phyloP scores from a whole-genome alignment of 92 coral and sea anemone genomes.

The Hydrozoanthus gracilis region DNA sequence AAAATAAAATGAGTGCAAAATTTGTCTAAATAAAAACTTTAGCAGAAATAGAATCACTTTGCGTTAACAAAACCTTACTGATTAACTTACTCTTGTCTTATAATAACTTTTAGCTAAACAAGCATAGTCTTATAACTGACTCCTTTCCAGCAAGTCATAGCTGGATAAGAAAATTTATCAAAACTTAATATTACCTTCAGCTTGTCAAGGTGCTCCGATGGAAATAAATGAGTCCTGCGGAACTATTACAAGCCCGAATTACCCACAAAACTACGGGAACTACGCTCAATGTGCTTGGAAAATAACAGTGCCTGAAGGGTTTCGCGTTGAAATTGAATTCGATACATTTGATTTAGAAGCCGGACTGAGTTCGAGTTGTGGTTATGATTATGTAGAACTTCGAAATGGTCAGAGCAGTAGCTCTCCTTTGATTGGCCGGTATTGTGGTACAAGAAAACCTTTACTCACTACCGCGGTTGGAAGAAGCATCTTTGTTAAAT shows the following conservation, averaged over 20 bases:
- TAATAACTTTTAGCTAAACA: too few relatives aligned
- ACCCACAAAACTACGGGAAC: background rate
- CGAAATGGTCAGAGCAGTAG: background rate
- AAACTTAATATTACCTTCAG: too few relatives aligned
- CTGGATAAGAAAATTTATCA: too few relatives aligned
- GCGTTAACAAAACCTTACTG: too few relatives aligned
- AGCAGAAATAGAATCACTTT: too few relatives aligned
- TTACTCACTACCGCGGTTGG: background rate
- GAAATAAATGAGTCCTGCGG: background rate
- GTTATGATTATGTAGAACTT: background rate
- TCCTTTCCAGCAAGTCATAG: too few relatives aligned
- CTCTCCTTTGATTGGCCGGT: slow-evolving; percentile 3
- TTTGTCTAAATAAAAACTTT: too few relatives aligned
- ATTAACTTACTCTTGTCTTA: too few relatives aligned
- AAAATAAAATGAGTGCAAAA: too few relatives aligned
- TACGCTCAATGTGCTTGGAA: background rate
- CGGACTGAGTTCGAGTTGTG: background rate
- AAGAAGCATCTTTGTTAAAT: background rate
- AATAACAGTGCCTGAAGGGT: background rate
- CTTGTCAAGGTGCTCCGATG: background rate
- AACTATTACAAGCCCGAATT: slow-evolving; percentile 7
- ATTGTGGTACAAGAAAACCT: slow-evolving; percentile 5
- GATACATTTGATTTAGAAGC: slow-evolving; percentile 12
- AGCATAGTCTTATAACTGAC: too few relatives aligned
- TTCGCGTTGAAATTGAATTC: background rate